These are phyloP conservation scores for Acanthoscelides obtectus DNA, from an alignment of 2,888 invertebrate genomes.

Conservation along the genomic window DNA sequence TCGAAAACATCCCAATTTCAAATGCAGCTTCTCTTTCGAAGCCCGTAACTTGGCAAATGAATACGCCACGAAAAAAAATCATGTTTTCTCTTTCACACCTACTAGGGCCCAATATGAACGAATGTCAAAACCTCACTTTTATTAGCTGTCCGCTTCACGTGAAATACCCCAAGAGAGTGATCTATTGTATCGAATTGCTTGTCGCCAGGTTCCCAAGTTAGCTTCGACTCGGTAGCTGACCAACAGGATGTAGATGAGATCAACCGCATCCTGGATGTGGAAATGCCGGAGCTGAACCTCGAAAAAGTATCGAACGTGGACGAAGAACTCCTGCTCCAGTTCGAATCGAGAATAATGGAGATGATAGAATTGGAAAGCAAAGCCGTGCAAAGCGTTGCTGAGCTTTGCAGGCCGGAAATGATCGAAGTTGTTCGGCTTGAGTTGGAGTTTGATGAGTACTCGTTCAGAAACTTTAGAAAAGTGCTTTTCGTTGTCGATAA, in stretches of 20 bases:
- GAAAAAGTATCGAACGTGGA: conserved; percentile 49
- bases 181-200: too few relatives aligned
- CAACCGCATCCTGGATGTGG: conserved; percentile 36
- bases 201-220: conserved; percentile 31
- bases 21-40: too few relatives aligned
- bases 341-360: conserved; percentile 48
- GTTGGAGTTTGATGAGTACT: conserved; percentile 39
- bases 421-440: conserved; percentile 50
- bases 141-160: too few relatives aligned
- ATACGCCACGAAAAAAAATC: too few relatives aligned
- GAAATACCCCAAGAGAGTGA: too few relatives aligned
- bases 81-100: too few relatives aligned
- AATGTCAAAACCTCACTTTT: too few relatives aligned
- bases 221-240: conserved; percentile 49
- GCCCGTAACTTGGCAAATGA: too few relatives aligned
- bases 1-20: too few relatives aligned
- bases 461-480: conserved; percentile 34
- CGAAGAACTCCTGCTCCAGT: conserved; percentile 49
- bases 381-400: conserved; percentile 45
- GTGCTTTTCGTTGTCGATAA: conserved; percentile 34
- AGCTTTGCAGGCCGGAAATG: conserved; percentile 44
- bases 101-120: too few relatives aligned
- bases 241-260: conserved; percentile 50
- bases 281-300: conserved; percentile 49
- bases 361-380: conserved; percentile 49